These are phyloP conservation scores for Euwallacea similis DNA, from an alignment of 1,140 invertebrate genomes.

Conservation along the genomic window DNA sequence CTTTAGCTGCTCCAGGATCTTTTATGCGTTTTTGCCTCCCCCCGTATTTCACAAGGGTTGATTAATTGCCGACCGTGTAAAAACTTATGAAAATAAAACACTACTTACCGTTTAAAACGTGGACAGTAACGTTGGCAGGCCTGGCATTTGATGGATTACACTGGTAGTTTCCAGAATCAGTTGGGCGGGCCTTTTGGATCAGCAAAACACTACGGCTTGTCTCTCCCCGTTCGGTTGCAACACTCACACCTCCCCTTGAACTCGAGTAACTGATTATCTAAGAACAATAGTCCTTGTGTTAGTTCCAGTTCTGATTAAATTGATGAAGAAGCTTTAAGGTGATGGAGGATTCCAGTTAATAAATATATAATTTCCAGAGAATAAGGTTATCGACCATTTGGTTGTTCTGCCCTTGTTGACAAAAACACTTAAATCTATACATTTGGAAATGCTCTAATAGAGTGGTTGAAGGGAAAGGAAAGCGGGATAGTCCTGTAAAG, in stretches of 20 bases:
- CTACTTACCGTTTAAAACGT: slow-evolving; percentile 86
- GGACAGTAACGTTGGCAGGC: slow-evolving; percentile 82
- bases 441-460: too few species aligned
- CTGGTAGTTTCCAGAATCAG: slow-evolving; percentile 79
- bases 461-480: too few species aligned
- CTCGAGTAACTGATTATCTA: slow-evolving; percentile 78
- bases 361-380: too few species aligned
- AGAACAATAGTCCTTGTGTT: slow-evolving; percentile 1
- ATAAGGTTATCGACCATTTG: too few species aligned
- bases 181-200: slow-evolving; percentile 75
- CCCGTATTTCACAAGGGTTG: not conserved
- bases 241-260: slow-evolving; percentile 70
- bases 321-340: not conserved
- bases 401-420: too few species aligned
- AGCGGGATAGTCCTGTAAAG: too few species aligned
- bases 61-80: not conserved
- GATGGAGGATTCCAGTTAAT: too few species aligned
- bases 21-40: not conserved
- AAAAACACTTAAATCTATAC: too few species aligned
- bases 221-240: slow-evolving; percentile 82
- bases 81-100: slow-evolving; percentile 1
- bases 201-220: slow-evolving; percentile 80
- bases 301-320: not conserved
- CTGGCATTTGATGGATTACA: slow-evolving; percentile 87
- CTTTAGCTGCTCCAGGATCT: not conserved